These are phyloP conservation scores for Synanthedon andrenaeformis DNA, from an alignment of 2,888 invertebrate species.

Conservation along the genomic window DNA sequence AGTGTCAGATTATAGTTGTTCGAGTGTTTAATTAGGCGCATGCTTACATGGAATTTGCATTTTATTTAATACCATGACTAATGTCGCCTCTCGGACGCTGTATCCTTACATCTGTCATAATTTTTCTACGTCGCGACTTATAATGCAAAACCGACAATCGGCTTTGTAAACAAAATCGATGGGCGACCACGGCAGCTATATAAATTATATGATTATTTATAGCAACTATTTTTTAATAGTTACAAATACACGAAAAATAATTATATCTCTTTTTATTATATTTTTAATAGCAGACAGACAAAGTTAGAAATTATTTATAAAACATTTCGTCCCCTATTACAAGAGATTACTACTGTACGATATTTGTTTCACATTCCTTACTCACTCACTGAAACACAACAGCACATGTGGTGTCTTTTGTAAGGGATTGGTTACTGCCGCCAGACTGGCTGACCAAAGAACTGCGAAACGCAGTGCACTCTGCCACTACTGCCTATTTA, in stretches of 20 bases:
- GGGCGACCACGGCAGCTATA: conserved; percentile 24
- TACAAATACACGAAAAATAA: no score
- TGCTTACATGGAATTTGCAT: conserved; percentile 36
- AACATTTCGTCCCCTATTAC: conserved; percentile 27
- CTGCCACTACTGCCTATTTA: conserved; percentile 32
- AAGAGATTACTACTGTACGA: conserved; percentile 2
- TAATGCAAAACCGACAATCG: conserved; percentile 54
- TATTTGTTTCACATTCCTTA: no score
- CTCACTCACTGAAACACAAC: no score
- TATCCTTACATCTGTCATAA: conserved; percentile 61
- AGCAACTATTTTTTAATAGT: conserved; percentile 15
- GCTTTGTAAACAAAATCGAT: conserved; percentile 44
- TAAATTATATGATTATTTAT: conserved; percentile 51
- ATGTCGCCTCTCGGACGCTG: conserved; percentile 34
- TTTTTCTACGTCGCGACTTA: conserved; percentile 68
- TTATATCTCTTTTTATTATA: no score
- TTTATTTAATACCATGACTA: conserved; percentile 60
- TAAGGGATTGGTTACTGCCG: no score
- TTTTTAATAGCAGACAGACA: no score
- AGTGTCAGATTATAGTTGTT: conserved; percentile 43
- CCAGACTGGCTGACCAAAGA: no score
- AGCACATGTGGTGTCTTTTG: no score
- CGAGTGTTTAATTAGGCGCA: conserved; percentile 43
- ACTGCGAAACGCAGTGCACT: not conserved
- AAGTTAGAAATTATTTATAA: conserved; percentile 7